These are phyloP conservation scores for Erithacus rubecula DNA, from an alignment of 2,797 vertebrate species.

Conservation along the genomic window DNA sequence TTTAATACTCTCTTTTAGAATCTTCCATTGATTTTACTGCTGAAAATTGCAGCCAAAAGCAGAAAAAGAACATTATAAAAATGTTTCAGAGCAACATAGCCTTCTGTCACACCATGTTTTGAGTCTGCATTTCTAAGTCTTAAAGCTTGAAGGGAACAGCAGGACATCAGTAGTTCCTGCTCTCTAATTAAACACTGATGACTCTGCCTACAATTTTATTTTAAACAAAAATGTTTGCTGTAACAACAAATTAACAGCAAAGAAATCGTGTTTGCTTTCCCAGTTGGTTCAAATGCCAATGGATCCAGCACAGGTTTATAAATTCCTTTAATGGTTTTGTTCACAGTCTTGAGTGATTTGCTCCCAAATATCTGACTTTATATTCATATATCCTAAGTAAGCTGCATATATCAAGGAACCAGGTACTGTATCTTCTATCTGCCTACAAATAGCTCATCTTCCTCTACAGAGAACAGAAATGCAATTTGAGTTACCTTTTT, in stretches of 20 bases:
- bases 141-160: constrained; percentile 19
- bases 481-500: background rate
- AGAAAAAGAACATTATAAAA: background rate
- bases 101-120: constrained; percentile 31
- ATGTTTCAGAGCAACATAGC: background rate
- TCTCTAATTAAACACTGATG: constrained; percentile 67
- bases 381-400: background rate
- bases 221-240: constrained; percentile 35
- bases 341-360: background rate
- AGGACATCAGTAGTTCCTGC: constrained; percentile 59
- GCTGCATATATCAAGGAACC: background rate
- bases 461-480: background rate
- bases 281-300: background rate
- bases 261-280: background rate
- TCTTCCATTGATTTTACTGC: constrained; percentile 9
- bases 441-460: background rate
- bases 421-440: background rate
- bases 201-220: constrained; percentile 55
- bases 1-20: constrained; percentile 10
- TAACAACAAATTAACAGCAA: constrained; percentile 35
- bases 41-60: background rate
- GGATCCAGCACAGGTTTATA: background rate
- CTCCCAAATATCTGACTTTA: background rate
- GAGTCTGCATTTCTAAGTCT: background rate
- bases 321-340: background rate